Percentiles rank a stretch among this genome's conserved stretches.
These are phyloP conservation scores for Proctacanthus coquilletti DNA, from an alignment of 1,140 invertebrate genomes.

Conservation along the genomic window DNA sequence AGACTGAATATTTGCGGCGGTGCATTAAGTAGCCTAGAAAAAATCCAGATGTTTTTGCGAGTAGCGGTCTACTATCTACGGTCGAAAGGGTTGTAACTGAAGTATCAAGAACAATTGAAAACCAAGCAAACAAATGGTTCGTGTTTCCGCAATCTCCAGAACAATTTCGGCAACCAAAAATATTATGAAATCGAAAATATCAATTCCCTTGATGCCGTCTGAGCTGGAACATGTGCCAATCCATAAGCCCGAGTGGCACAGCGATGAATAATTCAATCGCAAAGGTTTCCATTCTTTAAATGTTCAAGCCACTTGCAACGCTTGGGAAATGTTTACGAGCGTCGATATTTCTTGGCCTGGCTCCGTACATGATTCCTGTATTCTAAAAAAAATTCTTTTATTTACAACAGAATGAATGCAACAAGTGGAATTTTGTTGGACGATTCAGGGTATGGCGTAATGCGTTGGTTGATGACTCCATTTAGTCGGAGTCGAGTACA, in stretches of 20 bases:
- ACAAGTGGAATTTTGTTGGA: constrained; percentile 8
- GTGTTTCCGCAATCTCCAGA: constrained; percentile 1
- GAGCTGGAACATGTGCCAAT: constrained; percentile 3
- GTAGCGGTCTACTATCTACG: too few species aligned
- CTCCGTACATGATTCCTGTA: constrained; percentile 5
- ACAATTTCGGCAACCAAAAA: not conserved
- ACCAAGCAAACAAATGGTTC: constrained; percentile 10
- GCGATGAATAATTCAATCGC: constrained; percentile 5
- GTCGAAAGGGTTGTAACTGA: too few species aligned
- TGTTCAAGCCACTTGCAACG: constrained; percentile 6
- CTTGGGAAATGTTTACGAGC: constrained; percentile 4
- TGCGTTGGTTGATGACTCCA: constrained; percentile 8
- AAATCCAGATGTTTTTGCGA: too few species aligned
- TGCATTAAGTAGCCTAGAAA: too few species aligned
- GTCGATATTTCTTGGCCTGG: constrained; percentile 5
- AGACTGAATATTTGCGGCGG: too few species aligned
- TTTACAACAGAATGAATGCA: not conserved
- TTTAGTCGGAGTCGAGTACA: not conserved
- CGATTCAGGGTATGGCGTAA: constrained; percentile 10
- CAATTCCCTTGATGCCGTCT: constrained; percentile 4
- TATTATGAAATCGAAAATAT: constrained; percentile 1
- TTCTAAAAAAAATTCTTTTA: constrained; percentile 1
- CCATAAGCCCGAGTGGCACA: constrained; percentile 1
- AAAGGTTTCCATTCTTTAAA: constrained; percentile 5
- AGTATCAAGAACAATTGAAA: too few species aligned